Conservation (phyloP, 2,888 invertebrate genomes). For the Polyommatus icarus region DNA sequence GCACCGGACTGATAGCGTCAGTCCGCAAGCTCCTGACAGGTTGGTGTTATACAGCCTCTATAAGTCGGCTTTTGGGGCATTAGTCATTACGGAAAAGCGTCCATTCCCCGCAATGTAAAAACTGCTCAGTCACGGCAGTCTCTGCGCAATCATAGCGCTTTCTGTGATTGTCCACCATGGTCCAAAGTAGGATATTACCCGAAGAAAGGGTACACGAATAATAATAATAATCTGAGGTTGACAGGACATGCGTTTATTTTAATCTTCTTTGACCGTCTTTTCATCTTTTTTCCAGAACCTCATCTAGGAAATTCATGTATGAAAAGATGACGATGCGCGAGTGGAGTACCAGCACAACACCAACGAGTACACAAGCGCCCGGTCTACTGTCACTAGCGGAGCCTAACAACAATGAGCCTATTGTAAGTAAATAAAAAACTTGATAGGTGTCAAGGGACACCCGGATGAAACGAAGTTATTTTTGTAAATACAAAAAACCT, state of each 20-base stretch:
- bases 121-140: no score
- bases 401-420: slow-evolving; percentile 58
- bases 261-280: neutral
- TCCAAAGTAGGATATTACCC: no score
- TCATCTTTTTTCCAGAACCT: slow-evolving; percentile 57
- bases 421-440: slow-evolving; percentile 50
- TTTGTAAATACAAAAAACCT: no score
- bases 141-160: no score
- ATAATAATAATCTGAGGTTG: no score
- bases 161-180: no score
- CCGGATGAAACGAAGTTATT: no score
- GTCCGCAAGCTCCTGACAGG: slow-evolving; percentile 76
- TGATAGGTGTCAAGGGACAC: no score
- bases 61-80: neutral
- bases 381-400: slow-evolving; percentile 74
- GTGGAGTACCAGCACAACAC: slow-evolving; percentile 68
- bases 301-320: slow-evolving; percentile 78
- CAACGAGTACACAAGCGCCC: slow-evolving; percentile 62
- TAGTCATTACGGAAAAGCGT: neutral
- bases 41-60: slow-evolving; percentile 38
- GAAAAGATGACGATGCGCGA: slow-evolving; percentile 78
- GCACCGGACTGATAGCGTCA: slow-evolving; percentile 67
- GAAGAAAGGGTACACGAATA: no score
- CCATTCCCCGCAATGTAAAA: neutral
- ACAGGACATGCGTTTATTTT: neutral